Percentiles rank a stretch among this genome's conserved stretches.
phyloP scores from a whole-genome alignment of 1,140 invertebrate species.

The Drosophila pachea region DNA sequence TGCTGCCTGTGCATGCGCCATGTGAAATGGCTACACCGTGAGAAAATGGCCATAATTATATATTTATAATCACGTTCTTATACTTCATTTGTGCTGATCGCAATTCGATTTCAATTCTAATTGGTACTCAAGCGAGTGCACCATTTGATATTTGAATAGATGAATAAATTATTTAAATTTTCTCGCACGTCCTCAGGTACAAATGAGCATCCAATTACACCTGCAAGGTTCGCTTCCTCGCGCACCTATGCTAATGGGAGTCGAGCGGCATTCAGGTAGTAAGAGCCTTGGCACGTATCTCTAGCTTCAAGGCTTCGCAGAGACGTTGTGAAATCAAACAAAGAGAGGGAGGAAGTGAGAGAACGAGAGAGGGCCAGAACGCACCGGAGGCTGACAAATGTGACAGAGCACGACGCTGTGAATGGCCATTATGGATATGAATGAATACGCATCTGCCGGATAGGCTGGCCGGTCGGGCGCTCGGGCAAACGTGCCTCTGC shows the following conservation, averaged over 20 bases:
- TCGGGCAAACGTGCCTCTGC: conserved; percentile 10
- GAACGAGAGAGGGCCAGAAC: conserved; percentile 7
- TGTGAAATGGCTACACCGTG: conserved; percentile 25
- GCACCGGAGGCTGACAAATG: conserved; percentile 40
- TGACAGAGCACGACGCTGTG: conserved; percentile 34
- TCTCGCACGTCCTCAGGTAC: neutral
- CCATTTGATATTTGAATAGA: neutral
- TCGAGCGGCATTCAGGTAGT: conserved; percentile 30
- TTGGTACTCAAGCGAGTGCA: too few relatives aligned
- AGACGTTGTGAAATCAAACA: conserved; percentile 32
- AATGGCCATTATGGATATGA: conserved; percentile 37
- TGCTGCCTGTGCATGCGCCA: conserved; percentile 24
- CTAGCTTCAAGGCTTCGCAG: neutral
- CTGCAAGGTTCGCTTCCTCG: conserved; percentile 2
- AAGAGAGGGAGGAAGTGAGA: neutral
- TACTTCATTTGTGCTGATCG: too few relatives aligned
- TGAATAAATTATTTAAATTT: neutral
- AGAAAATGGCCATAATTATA: neutral
- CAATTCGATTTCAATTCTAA: too few relatives aligned
- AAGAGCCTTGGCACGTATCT: neutral
- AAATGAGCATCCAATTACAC: neutral
- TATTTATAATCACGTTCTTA: too few relatives aligned
- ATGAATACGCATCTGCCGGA: conserved; percentile 24
- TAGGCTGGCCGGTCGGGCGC: too few relatives aligned
- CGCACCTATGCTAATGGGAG: conserved; percentile 39